These are phyloP conservation scores for Acanthiza pusilla DNA, from an alignment of 2,797 vertebrate species.

Conservation along the genomic window DNA sequence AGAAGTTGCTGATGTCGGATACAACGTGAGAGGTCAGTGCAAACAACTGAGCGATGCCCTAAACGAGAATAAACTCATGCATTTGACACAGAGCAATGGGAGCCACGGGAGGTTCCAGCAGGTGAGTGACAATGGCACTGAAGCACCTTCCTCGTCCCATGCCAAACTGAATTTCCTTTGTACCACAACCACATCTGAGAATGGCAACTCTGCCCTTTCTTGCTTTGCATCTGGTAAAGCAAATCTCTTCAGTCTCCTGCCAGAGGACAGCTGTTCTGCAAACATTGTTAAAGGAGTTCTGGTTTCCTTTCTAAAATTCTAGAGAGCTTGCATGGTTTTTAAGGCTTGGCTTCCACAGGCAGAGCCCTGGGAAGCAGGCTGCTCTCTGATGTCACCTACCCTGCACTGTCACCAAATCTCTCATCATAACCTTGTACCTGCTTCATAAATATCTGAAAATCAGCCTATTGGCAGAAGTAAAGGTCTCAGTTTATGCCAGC, in stretches of 20 bases:
- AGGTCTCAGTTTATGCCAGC: neutral
- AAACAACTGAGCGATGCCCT: constrained; percentile 38
- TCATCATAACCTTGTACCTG: neutral
- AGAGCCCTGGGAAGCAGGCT: neutral
- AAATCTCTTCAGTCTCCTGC: neutral
- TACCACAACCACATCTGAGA: neutral
- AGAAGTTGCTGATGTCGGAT: constrained; percentile 53
- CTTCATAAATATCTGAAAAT: neutral
- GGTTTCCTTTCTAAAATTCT: neutral
- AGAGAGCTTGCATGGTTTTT: neutral
- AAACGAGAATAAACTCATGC: constrained; percentile 43
- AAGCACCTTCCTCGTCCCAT: neutral
- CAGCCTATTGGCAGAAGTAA: neutral
- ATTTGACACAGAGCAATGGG: neutral
- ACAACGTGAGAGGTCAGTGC: constrained; percentile 53
- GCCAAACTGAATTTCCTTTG: neutral
- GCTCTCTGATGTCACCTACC: neutral
- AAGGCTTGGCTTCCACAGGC: neutral
- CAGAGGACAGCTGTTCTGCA: neutral
- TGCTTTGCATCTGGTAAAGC: neutral
- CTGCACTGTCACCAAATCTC: neutral
- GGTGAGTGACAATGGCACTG: neutral
- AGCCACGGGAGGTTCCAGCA: neutral
- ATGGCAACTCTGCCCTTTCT: neutral
- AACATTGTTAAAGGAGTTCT: neutral